phyloP scores from a whole-genome alignment of 2,113 vertebrate genomes.

The Pteropus alecto region DNA sequence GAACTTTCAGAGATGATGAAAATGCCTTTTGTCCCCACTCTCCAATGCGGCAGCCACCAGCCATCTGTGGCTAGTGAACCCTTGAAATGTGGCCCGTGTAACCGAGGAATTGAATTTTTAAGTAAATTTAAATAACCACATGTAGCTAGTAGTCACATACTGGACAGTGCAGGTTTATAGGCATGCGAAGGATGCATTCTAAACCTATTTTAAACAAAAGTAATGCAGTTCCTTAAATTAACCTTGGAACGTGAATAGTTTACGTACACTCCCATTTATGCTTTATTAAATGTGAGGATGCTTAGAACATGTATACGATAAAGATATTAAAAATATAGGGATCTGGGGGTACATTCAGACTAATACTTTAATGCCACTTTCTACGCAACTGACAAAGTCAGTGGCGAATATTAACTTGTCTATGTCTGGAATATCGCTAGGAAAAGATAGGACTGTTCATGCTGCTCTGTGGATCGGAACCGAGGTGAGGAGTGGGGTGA shows the following conservation, averaged over 20 bases:
- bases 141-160: background rate
- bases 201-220: background rate
- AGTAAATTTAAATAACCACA: background rate
- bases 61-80: background rate
- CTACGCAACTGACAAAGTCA: background rate
- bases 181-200: background rate
- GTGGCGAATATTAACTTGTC: background rate
- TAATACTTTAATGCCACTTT: background rate
- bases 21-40: rapidly evolving
- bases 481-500: background rate
- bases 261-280: background rate
- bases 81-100: background rate
- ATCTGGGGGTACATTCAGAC: rapidly evolving
- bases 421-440: background rate
- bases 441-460: background rate
- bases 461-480: background rate
- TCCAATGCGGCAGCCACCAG: rapidly evolving
- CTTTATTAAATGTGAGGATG: background rate
- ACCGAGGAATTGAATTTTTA: background rate
- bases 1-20: background rate
- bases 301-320: background rate
- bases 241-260: background rate
- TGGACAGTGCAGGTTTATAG: background rate
- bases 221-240: background rate
- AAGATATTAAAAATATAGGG: background rate